These are phyloP conservation scores for Drosophila siamana DNA, from an alignment of 2,888 invertebrate genomes.

Conservation along the genomic window DNA sequence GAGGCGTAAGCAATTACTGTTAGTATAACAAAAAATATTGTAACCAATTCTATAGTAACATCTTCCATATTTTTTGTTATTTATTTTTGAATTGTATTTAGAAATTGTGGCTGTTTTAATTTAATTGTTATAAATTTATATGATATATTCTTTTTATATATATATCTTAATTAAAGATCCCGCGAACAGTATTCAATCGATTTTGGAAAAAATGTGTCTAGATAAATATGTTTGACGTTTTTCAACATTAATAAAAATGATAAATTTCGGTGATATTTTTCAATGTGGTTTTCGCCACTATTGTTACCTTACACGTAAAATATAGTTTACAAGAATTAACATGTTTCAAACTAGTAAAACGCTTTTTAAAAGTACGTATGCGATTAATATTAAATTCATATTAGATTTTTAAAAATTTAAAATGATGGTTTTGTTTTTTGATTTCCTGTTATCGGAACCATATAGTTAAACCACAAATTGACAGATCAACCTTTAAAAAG, in stretches of 20 bases:
- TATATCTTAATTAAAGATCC: too few species aligned
- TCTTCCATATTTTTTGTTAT: too few species aligned
- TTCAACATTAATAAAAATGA: too few species aligned
- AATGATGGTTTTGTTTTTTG: background rate
- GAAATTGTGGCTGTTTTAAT: too few species aligned
- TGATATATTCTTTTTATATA: too few species aligned
- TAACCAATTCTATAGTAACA: too few species aligned
- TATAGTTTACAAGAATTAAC: background rate
- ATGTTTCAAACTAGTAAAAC: conserved; percentile 1
- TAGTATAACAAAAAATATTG: too few species aligned
- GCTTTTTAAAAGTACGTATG: conserved; percentile 53
- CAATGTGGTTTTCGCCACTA: background rate
- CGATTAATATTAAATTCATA: conserved; percentile 1
- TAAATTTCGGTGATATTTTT: background rate
- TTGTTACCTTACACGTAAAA: background rate
- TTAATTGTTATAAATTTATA: too few species aligned
- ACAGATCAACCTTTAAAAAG: conserved; percentile 94
- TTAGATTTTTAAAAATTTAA: background rate
- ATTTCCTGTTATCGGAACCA: background rate
- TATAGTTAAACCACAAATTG: conserved; percentile 98
- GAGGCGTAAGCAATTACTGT: too few species aligned
- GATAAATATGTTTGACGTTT: background rate
- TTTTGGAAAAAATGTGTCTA: background rate
- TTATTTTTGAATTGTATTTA: too few species aligned
- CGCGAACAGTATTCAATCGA: too few species aligned